Evolutionary conservation across 1,140 invertebrate species (phyloP), one percentile per base, ranked within the genome.

Genomic region (Pseudobourletiella spinata): DNA sequence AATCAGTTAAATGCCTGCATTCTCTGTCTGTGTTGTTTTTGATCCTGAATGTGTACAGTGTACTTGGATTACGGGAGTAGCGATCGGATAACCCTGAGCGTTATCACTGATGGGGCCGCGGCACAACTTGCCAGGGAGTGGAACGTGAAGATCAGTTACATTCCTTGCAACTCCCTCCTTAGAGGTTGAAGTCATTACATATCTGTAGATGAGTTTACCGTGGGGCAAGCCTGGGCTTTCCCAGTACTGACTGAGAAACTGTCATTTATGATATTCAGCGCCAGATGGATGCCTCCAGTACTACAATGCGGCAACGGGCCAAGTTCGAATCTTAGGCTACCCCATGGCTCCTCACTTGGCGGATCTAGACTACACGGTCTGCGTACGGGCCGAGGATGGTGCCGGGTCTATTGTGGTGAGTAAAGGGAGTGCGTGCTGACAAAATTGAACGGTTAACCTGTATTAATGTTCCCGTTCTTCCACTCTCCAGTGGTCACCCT

Each of bases 221-320:
- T 30, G 51, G 25, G 8, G 6, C 11, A 56, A 20, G 4, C 22
- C 26, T n/a, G n/a, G n/a, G n/a, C 8, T 39, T 39, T 39, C 32
- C 8, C 32, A n/a, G n/a, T n/a, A n/a, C n/a, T n/a, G n/a, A n/a
- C n/a, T n/a, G n/a, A n/a, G n/a, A n/a, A n/a, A n/a, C n/a, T n/a
- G n/a, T 39, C 32, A 28, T 54, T 54, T 18, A 15, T 15, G 14
- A 3, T 20, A 22, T 55, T 14, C 26, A 69, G 68, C 68, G 30
- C 68, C 68, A 20, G 62, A 67, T 43, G 68, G 68, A 26, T 70
- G 68, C 52, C 46, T 68, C 2, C 68, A 70, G 50, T 70, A 68
- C 29, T 70, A 32, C 43, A 64, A 50, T 3, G 2, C 43, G 29
- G 59, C 68, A 20, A 65, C 68, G 1, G 68, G 63, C 1, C 51